Evolutionary conservation across 2,888 invertebrate species (phyloP).

Genomic region (Ganaspis brasiliensis): DNA sequence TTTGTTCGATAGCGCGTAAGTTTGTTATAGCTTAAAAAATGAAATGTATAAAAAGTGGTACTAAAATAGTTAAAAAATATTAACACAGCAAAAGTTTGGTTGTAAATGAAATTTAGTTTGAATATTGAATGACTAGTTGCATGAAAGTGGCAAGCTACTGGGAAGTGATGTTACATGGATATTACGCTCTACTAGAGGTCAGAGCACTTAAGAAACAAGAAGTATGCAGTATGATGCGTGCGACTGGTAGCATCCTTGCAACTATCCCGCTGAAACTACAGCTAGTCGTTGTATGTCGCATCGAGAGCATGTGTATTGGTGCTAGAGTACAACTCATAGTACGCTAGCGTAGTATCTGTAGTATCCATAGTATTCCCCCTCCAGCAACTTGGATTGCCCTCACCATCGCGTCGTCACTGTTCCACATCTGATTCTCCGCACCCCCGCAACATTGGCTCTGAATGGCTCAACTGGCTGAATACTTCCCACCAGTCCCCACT

Average conservation of each 20-base stretch:
- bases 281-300: conserved; percentile 46
- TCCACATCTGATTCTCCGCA: conserved; percentile 47
- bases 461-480: conserved; percentile 20
- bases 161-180: too few species aligned
- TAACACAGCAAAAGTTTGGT: too few species aligned
- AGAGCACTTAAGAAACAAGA: neutral
- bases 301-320: conserved; percentile 61
- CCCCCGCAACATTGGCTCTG: conserved; percentile 24
- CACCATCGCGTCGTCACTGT: conserved; percentile 48
- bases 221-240: neutral
- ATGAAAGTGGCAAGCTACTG: too few species aligned
- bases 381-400: conserved; percentile 46
- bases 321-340: conserved; percentile 75
- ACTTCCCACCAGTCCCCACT: conserved; percentile 9
- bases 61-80: too few species aligned
- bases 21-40: too few species aligned
- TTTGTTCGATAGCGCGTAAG: too few species aligned
- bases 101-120: too few species aligned
- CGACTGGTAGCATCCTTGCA: neutral
- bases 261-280: conserved; percentile 33
- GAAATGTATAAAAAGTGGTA: too few species aligned
- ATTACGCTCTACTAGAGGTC: neutral
- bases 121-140: too few species aligned
- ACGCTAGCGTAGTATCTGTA: conserved; percentile 75
- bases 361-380: conserved; percentile 62